Conservation (phyloP, 2,113 vertebrate genomes). For the Halcyon senegalensis region DNA sequence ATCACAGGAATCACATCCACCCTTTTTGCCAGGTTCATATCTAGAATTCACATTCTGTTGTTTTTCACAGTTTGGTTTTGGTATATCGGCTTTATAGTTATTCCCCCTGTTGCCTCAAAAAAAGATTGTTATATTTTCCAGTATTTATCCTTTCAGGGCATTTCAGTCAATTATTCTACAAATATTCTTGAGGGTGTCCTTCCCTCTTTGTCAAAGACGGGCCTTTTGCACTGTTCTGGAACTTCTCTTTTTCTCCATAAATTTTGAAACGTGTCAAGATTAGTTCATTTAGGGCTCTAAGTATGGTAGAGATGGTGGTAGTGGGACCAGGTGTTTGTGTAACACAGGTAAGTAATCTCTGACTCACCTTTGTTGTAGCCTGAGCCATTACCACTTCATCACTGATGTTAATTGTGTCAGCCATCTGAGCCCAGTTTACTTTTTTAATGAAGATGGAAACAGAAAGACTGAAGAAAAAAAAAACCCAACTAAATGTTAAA, state of each 20-base stretch:
- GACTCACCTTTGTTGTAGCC: not conserved
- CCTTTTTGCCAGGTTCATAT: not conserved
- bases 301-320: not conserved
- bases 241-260: not conserved
- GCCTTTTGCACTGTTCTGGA: not conserved
- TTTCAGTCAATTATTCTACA: not conserved
- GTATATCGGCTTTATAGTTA: not conserved
- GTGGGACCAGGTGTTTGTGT: not conserved
- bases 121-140: not conserved
- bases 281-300: not conserved
- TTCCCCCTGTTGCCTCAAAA: not conserved
- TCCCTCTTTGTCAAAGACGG: not conserved
- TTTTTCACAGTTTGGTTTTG: not conserved
- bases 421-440: not conserved
- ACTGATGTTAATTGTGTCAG: not conserved
- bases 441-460: slow-evolving; percentile 41
- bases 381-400: not conserved
- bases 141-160: not conserved
- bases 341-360: not conserved
- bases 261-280: not conserved
- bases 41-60: not conserved
- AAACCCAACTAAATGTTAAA: not conserved
- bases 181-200: not conserved
- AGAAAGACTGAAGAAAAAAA: not conserved
- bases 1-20: not conserved